These are phyloP conservation scores for Drosophila nr. medialis DNA, from an alignment of 2,888 invertebrate species.

Conservation along the genomic window DNA sequence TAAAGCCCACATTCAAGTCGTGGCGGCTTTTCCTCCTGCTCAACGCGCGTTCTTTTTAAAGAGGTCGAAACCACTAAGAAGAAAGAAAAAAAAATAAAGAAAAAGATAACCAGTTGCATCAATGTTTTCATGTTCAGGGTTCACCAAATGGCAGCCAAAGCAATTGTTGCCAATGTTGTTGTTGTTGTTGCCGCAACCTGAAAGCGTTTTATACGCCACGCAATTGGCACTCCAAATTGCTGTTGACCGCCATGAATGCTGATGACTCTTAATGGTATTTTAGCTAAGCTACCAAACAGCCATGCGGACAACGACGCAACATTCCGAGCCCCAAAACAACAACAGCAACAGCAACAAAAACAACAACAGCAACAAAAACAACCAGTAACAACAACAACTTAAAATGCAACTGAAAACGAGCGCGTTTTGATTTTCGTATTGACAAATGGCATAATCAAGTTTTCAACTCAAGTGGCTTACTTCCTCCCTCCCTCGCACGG, in stretches of 20 bases:
- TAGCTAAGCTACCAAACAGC: constrained; percentile 31
- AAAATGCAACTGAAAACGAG: constrained; percentile 58
- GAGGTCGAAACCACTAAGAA: constrained; percentile 9
- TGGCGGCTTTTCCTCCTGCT: constrained; percentile 23
- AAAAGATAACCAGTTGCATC: constrained; percentile 34
- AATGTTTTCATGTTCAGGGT: constrained; percentile 33
- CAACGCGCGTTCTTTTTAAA: constrained; percentile 6
- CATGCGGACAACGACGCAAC: constrained; percentile 58
- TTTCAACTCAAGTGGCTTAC: constrained; percentile 43
- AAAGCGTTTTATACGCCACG: constrained; percentile 39
- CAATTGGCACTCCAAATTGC: constrained; percentile 75
- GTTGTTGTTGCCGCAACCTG: constrained; percentile 37
- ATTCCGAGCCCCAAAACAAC: constrained; percentile 47
- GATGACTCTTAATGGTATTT: constrained; percentile 69
- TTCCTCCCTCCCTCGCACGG: constrained; percentile 6
- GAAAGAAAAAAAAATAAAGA: not conserved
- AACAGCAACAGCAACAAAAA: constrained; percentile 34
- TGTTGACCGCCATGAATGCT: constrained; percentile 79
- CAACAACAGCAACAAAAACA: constrained; percentile 13
- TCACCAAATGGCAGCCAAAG: constrained; percentile 22
- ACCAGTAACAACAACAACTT: not conserved
- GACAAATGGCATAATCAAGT: constrained; percentile 72
- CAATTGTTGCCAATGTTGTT: not conserved
- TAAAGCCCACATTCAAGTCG: constrained; percentile 35
- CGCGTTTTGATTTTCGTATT: constrained; percentile 51